A percentile compares a stretch with the other conserved stretches of the same genome.
These are phyloP conservation scores for Jordanella pulchra DNA, from an alignment of 2,797 vertebrate species.

Conservation along the genomic window DNA sequence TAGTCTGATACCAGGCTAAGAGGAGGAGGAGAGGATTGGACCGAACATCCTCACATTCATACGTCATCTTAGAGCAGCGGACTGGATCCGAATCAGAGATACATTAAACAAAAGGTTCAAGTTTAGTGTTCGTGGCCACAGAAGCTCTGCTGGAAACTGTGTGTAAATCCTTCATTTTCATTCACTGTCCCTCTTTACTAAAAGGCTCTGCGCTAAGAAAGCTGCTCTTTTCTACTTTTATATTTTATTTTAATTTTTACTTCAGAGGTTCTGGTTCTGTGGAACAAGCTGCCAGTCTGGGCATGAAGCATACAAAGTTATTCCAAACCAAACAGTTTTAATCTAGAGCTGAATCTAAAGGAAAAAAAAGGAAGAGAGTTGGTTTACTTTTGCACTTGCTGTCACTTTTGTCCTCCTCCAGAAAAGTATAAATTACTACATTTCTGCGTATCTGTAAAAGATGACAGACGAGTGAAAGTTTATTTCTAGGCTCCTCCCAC, in stretches of 20 bases:
- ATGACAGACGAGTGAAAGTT: too few species aligned
- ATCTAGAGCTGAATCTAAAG: neutral
- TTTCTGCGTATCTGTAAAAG: neutral
- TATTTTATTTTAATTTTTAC: neutral
- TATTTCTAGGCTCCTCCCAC: too few species aligned
- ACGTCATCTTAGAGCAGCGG: neutral
- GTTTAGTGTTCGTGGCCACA: too few species aligned
- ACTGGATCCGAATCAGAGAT: neutral
- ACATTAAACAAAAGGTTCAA: too few species aligned
- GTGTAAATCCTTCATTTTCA: neutral
- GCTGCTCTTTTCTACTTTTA: neutral
- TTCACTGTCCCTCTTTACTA: conserved; percentile 1
- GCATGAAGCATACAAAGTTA: neutral
- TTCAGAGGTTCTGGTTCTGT: neutral
- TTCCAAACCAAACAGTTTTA: neutral
- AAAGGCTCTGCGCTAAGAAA: neutral
- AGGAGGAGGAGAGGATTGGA: neutral
- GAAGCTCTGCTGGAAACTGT: neutral
- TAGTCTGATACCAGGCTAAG: conserved; percentile 17
- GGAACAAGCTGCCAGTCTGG: neutral
- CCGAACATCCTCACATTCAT: neutral
- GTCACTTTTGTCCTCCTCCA: neutral
- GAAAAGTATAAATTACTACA: neutral
- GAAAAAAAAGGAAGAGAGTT: neutral
- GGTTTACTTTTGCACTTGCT: neutral